Percentiles rank a stretch among this genome's conserved stretches.
Conservation (phyloP, 2,888 invertebrate genomes). For the Mythimna loreyi region DNA sequence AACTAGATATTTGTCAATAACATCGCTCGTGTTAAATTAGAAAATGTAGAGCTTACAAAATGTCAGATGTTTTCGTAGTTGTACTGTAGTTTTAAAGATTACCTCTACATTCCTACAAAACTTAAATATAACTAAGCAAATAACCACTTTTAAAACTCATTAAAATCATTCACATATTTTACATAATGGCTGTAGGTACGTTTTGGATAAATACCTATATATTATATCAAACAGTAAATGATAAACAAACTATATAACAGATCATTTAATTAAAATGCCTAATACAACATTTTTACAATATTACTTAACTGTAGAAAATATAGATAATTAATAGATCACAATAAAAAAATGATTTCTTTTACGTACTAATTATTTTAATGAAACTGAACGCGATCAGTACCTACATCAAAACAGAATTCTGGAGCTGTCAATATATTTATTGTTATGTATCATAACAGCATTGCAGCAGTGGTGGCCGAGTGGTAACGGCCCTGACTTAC, state of each 20-base stretch:
- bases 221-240: neutral
- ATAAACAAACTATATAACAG: conserved; percentile 28
- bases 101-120: too few species aligned
- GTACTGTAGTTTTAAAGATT: too few species aligned
- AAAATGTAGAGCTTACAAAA: too few species aligned
- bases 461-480: too few species aligned
- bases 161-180: too few species aligned
- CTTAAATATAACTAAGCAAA: too few species aligned
- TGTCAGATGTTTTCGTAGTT: too few species aligned
- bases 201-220: neutral
- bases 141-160: too few species aligned
- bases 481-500: too few species aligned
- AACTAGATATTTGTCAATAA: too few species aligned
- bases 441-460: neutral
- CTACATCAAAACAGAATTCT: neutral
- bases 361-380: neutral
- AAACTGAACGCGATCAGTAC: neutral
- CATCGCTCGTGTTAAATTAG: too few species aligned
- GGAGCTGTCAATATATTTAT: neutral
- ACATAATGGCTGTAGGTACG: too few species aligned
- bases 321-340: neutral
- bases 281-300: conserved; percentile 7
- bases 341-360: conserved; percentile 6
- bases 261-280: conserved; percentile 39
- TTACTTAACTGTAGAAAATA: neutral